phyloP scores from a whole-genome alignment of 2,797 vertebrate genomes.

The Phrynocephalus guinanensis region DNA sequence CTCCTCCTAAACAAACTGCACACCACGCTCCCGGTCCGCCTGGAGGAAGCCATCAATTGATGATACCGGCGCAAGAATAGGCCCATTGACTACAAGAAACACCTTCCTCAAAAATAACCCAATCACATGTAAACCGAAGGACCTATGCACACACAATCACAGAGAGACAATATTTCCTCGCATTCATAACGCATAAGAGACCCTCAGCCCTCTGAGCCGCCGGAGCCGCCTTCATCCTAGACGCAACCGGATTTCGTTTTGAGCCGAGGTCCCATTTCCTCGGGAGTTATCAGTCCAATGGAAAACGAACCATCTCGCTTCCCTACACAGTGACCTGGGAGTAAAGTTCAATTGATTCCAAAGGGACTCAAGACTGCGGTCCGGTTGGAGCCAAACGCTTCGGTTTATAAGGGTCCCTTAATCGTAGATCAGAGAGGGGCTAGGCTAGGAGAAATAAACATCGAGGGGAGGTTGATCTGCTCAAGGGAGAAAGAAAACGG shows the following conservation, averaged over 20 bases:
- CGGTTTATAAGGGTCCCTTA: neutral
- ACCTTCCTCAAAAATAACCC: too few relatives aligned
- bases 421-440: too few relatives aligned
- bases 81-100: neutral
- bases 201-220: neutral
- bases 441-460: neutral
- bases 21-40: neutral
- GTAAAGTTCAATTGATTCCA: neutral
- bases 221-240: neutral
- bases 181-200: too few relatives aligned
- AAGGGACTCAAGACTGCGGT: neutral
- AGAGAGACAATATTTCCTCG: neutral
- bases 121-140: neutral
- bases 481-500: neutral
- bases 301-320: neutral
- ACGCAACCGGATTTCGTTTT: neutral
- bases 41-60: neutral
- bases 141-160: neutral
- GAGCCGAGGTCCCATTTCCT: neutral
- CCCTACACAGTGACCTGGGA: neutral
- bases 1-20: constrained; percentile 44
- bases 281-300: neutral
- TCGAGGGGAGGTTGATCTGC: neutral
- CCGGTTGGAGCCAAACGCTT: neutral
- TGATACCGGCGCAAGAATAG: neutral